Evolutionary conservation across 2,113 vertebrate species (phyloP), one percentile per base, ranked within the genome.

Genomic region (Ascaphus truei): DNA sequence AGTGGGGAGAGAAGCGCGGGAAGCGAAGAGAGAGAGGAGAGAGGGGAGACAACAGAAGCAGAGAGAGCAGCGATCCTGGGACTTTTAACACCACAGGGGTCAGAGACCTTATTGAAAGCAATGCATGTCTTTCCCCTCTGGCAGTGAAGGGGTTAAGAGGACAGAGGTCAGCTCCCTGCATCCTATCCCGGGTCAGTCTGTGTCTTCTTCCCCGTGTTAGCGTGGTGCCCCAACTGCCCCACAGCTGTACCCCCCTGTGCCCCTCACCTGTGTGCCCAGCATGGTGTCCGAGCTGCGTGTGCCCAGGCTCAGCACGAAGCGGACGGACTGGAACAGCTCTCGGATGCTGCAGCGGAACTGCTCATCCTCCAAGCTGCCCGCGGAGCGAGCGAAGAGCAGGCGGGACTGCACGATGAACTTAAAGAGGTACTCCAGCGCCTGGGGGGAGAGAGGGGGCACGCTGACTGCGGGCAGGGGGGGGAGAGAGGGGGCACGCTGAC

Each of bases 321-420:
- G 94, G 79, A 99, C 96, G 60, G 97, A 98, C 84, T 96, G 95
- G 78, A 99, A 98, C 67, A 99, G 95, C 36, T 99, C 96, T 76
- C 96, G 96, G 86, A 99, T 91, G 82, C 94, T 96, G 80, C 83
- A 83, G 31, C 93, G 89, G 73, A 99, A 99, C 75, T 95, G 93
- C 10, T 99, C 96, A 76, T 99, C 97, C 77, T 99, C 97, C 94
- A 98, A 88, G 0, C 97, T 96, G 4, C 96, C 95, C 1, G 97
- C 98, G 76, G 97, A 96, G 73, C 97, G 89, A 16, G 96, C 98
- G 85, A 98, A 99, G 53, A 99, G 90, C 83, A 95, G 91, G 45
- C 97, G 91, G 15, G 96, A 98, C 85, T 98, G 97, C 56, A 98
- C 87, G 72, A 99, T 98, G 79, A 99, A 99, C 87, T 99, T 99